Percentiles rank a stretch among this genome's conserved stretches.
Evolutionary conservation across 2,888 invertebrate genomes (phyloP).

Genomic region (Atethmia centrago): DNA sequence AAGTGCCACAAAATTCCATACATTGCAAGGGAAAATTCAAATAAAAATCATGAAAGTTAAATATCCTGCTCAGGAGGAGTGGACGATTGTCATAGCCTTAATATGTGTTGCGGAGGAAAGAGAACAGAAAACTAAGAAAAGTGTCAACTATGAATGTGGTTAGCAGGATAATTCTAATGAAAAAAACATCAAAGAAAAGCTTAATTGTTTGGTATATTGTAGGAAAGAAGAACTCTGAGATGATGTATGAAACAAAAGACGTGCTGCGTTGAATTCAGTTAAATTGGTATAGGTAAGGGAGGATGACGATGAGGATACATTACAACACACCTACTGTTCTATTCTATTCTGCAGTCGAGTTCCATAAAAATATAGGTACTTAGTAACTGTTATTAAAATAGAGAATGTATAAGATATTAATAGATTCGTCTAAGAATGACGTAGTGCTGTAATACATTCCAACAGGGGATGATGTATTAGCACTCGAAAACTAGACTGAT

Average conservation of each 20-base stretch:
- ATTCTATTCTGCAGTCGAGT: no score
- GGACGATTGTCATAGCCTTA: background rate
- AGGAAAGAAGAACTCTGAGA: background rate
- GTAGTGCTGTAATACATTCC: no score
- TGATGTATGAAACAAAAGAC: background rate
- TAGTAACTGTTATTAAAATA: no score
- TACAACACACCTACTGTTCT: no score
- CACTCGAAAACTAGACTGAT: background rate
- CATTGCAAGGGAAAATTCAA: background rate
- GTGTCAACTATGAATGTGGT: background rate
- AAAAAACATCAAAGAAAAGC: background rate
- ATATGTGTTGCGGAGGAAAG: background rate
- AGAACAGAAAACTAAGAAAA: slow-evolving; percentile 1
- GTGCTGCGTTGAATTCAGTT: background rate
- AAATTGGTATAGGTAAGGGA: background rate
- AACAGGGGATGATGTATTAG: no score
- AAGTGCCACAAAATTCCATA: background rate
- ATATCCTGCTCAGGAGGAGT: background rate
- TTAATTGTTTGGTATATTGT: no score
- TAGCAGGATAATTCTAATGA: no score
- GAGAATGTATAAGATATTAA: no score
- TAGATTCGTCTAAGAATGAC: no score
- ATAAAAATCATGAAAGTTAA: background rate
- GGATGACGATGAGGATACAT: background rate
- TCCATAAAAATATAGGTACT: no score